Base-by-base conservation (phyloP, 2,888 invertebrate species). In the Tribolium freemani region DNA sequence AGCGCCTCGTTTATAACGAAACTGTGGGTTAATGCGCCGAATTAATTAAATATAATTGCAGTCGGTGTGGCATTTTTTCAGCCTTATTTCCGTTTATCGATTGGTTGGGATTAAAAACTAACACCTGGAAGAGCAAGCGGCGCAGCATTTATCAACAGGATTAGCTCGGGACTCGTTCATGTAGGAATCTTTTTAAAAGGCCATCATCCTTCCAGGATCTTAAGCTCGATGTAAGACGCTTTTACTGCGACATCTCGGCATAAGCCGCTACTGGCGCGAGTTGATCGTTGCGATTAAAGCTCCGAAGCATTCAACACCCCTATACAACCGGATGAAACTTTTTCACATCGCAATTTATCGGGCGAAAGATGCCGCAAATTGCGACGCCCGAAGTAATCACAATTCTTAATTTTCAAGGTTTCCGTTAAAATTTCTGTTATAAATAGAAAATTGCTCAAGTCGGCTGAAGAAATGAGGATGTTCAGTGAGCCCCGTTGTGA, bases 271-370 rank as follows among this genome's bases (percentile, higher is more conserved):
- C 70, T 63, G 69, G 69, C 53, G 60, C 60, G 58, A 66, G 63
- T 71, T 71, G 73, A 73, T 73, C 73, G 73, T 71, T 57, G 57
- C 70, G 73, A 73, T 73, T 71, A 71, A 72, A 73, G 61, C 63
- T 70, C 58, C 57, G 30, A 31, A 66, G 70, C 73, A 73, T 73
- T 71, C 61, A 69, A 69, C 69, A 72, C 64, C 63, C 70, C 57
- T 57, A 57, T 69, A 60, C 69, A 69, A 51, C 58, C 57, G 69
- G 69, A 69, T 69, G 53, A 60, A 69, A 60, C 60, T 69, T 69
- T 67, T 66, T 66, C 31, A 57, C 48, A 57, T 57, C 48, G 67
- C 51, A 57, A 67, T 67, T 67, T 67, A 64, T 64, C 64, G 64
- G 63, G 50, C 63, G 50, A 50, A 63, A 51, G 63, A 63, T 63